These are phyloP conservation scores for Salvelinus namaycush DNA, from an alignment of 2,113 vertebrate genomes.

Conservation along the genomic window DNA sequence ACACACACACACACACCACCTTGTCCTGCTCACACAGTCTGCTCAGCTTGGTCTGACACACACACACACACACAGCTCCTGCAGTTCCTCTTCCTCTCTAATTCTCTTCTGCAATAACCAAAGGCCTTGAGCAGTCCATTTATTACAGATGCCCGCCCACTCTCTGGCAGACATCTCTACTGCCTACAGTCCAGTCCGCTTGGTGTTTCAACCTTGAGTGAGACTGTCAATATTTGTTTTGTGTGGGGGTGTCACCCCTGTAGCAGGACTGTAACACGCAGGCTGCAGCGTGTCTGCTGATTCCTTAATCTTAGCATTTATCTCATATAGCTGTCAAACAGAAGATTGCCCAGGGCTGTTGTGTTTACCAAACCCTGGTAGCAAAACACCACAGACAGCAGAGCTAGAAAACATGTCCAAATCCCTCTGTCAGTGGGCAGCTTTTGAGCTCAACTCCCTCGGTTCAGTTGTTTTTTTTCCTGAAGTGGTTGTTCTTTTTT, in stretches of 20 bases:
- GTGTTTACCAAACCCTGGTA: not conserved
- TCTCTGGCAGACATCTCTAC: not conserved
- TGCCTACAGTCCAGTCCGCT: not conserved
- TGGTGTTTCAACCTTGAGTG: slow-evolving; percentile 45
- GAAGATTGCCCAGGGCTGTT: not conserved
- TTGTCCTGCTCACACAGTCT: not conserved
- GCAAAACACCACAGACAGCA: not conserved
- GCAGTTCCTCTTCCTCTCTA: not conserved
- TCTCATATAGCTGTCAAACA: not conserved
- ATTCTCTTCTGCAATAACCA: not conserved
- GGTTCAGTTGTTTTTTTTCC: not conserved
- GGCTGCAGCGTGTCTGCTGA: slow-evolving; percentile 14
- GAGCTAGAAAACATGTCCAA: not conserved
- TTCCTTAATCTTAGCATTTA: slow-evolving; percentile 41
- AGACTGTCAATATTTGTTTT: slow-evolving; percentile 60
- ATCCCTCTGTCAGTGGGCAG: not conserved
- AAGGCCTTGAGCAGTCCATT: slow-evolving; percentile 9
- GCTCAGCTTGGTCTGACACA: no score
- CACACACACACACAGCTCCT: not conserved
- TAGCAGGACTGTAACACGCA: not conserved
- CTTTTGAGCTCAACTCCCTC: not conserved
- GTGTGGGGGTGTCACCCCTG: slow-evolving; percentile 16
- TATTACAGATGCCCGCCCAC: not conserved
- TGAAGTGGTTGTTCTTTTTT: not conserved
- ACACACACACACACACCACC: slow-evolving; percentile 1